Evolutionary conservation across 2,113 vertebrate genomes (phyloP), one percentile per base, ranked within the genome.

Genomic region (Aegithalos caudatus): DNA sequence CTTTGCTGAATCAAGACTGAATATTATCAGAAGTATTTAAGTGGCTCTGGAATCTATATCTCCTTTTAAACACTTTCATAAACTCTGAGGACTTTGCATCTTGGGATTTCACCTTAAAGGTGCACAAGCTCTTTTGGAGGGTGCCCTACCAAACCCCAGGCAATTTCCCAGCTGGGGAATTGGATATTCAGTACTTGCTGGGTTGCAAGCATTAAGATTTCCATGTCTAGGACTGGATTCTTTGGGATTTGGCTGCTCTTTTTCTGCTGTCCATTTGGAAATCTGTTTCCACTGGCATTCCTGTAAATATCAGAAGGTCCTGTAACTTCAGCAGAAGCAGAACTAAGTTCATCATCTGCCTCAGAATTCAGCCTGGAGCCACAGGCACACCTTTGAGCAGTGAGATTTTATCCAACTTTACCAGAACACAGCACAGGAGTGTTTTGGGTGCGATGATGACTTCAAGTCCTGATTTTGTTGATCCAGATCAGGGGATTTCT

Each of bases 1-100:
- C 70, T 90, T 95, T 92, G 78, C 78, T 90, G 89, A 91, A 95
- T 77, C 62, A 56, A 79, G 89, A 67, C 58, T 61, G 84, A 91
- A 50, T 76, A 69, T 69, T 62, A 87, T 57, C 28, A 6, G 35
- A 90, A 80, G 74, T 28, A 25, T 77, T 80, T 80, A 35, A 91
- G 62, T 42, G 50, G 77, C 56, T 92, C 18, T 6, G 81, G 71
- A 69, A 70, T 62, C 81, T 72, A 0, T 45, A 69, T 65, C 31
- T 62, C 35, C 71, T 82, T 72, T 88, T 64, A 58, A 90, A 90
- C 14, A 7, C 28, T 82, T 76, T 3, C 4, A 35, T n/a, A 82
- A 89, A 93, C 54, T 73, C 71, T 9, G n/a, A 88, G 62, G 79
- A 66, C 28, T 86, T 93, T 16, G 25, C 25, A 11, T 37, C 22